Base-by-base conservation (phyloP, 2,888 invertebrate genomes). In the Drosophila flavopinicola region DNA sequence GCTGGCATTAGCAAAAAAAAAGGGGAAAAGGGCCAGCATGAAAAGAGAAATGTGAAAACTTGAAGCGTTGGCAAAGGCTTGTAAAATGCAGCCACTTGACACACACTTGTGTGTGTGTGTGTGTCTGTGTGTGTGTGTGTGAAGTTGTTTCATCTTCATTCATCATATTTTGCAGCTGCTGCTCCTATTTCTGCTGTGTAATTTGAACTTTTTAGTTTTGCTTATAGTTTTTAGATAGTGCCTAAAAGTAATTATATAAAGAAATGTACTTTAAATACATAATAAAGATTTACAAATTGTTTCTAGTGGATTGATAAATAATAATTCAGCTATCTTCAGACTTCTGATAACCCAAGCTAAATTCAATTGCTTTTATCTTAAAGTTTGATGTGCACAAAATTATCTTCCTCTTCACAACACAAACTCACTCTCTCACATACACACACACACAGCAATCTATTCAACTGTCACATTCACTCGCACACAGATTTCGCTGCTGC, bases 71-170 rank as follows among this genome's bases (percentile, higher is more conserved):
- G 47, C 53, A 63, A 65, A 54, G 68, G 80, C 63, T 60, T 68
- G 80, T 63, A 57, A 79, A 75, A 80, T 69, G 77, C 72, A 77
- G 75, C 70, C 78, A 83, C 79, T 78, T 76, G 77, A 76, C 79
- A 78, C 59, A 69, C 38, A 57, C 20, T 27, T 37, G 38, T n/a
- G 10, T 51, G 32, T 52, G 37, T 29, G 32, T 27, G 13, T 17
- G 17, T 47, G 51, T 35, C 17, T 23, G 24, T 23, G 11, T 41
- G 32, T 33, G 15, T 37, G 23, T 41, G 32, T 53, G 39, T 37
- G 15, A 32, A 27, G 25, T 58, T 61, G 45, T 47, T 48, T 35
- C 79, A 59, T 72, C 66, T 72, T 72, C 66, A 77, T 72, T 57
- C 76, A 72, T 79, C 73, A 77, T 64, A 68, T 60, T 30, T 44